Conservation (phyloP, 1,140 invertebrate genomes). For the Liolophura sinensis region DNA sequence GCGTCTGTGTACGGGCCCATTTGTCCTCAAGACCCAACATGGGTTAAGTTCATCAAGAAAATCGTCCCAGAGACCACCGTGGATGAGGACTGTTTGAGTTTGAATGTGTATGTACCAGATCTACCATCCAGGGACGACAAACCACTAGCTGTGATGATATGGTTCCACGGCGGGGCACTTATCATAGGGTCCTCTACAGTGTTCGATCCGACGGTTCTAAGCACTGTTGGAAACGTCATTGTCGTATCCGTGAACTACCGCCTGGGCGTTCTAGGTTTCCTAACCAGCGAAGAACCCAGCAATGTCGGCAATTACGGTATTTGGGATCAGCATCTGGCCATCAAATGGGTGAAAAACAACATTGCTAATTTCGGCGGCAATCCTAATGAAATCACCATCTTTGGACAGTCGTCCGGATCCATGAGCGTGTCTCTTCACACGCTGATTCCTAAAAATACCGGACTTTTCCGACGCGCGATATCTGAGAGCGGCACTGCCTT, state of each 20-base stretch:
- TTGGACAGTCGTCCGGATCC: slow-evolving; percentile 70
- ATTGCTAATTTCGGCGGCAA: slow-evolving; percentile 74
- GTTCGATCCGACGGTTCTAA: slow-evolving; percentile 83
- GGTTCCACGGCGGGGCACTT: slow-evolving; percentile 16
- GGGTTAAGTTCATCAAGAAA: too few relatives aligned
- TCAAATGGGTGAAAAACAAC: slow-evolving; percentile 73
- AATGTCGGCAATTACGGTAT: slow-evolving; percentile 77
- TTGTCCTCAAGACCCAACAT: too few relatives aligned
- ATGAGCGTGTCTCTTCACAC: slow-evolving; percentile 30
- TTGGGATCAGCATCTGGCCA: slow-evolving; percentile 71
- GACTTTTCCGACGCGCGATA: slow-evolving; percentile 11
- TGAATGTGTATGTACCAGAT: slow-evolving; percentile 15
- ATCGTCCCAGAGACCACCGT: too few relatives aligned
- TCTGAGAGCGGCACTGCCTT: slow-evolving; percentile 21
- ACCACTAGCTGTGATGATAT: slow-evolving; percentile 14
- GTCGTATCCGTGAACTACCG: slow-evolving; percentile 17
- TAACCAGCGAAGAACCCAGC: slow-evolving; percentile 67
- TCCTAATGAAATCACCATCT: slow-evolving; percentile 67
- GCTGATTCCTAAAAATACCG: slow-evolving; percentile 20
- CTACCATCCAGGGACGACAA: not conserved
- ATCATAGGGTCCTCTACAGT: slow-evolving; percentile 67
- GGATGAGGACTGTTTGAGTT: slow-evolving; percentile 15
- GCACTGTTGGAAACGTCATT: slow-evolving; percentile 60
- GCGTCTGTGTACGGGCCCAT: too few relatives aligned
- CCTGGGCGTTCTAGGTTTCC: slow-evolving; percentile 15